Evolutionary conservation across 2,888 invertebrate species (phyloP), one percentile per base, ranked within the genome.

Genomic region (Morinoia aosen): DNA sequence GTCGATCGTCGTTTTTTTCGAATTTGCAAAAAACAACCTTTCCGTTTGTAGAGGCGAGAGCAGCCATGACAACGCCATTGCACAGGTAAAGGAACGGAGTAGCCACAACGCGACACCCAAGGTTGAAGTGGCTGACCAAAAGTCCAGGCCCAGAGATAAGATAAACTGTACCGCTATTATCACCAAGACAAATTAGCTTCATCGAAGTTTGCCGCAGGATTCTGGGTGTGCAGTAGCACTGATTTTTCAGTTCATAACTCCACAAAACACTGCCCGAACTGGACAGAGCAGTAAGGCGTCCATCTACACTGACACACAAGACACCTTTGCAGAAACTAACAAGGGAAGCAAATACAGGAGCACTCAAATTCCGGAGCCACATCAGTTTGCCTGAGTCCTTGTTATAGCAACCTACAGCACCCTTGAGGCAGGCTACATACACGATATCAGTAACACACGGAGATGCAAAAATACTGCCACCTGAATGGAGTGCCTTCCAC

Each of bases 401-500:
- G 56, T 96, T 88, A 25, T 95, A 95, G 58, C 96, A 91, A 91
- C 88, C 64, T 48, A 96, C 39, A 33, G 64, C 48, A 19, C 96
- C 96, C 93, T 96, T 96, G n/a, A 96, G 95, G 88, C 95, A 95
- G 40, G 95, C 96, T 39, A 64, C 96, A 93, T 88, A 96, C 25
- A 96, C 96, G 33, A 33, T 40, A 58, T 76, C 93, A 58, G n/a
- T 40, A 57, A 96, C 91, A 48, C 96, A 96, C 0, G 96, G 96
- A 48, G 96, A 96, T 16, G 96, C 96, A 48, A 96, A 96, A 58
- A 96, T 88, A 95, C 96, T 96, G 5, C 96, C 96, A 40, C 64
- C 58, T 25, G 96, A 95, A 58, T 95, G 33, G 39, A 97, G 97
- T 3, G 97, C 97, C 97, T 97, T 98, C 98, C 98, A 98, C 95